These are phyloP conservation scores for Shargacucullia verbasci DNA, from an alignment of 2,888 invertebrate genomes.

Conservation along the genomic window DNA sequence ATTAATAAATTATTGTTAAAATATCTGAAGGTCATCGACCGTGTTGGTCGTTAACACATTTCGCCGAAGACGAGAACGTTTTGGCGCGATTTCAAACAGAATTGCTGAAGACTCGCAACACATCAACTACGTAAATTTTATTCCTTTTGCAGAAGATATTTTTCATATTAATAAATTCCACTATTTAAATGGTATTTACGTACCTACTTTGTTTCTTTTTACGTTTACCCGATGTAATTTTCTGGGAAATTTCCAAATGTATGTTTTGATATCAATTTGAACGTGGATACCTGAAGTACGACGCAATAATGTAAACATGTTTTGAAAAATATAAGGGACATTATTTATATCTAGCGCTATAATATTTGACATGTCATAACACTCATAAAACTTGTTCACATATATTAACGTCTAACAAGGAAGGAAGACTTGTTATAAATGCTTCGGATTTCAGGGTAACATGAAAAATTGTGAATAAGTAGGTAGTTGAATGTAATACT, in stretches of 20 bases:
- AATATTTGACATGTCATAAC: too few relatives aligned
- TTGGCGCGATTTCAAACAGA: slow-evolving; percentile 74
- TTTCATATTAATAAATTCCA: slow-evolving; percentile 45
- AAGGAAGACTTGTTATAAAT: too few relatives aligned
- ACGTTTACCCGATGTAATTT: slow-evolving; percentile 20
- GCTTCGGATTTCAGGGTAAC: too few relatives aligned
- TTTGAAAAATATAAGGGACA: background rate
- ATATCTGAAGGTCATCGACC: slow-evolving; percentile 65
- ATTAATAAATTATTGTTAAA: slow-evolving; percentile 16
- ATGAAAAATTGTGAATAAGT: too few relatives aligned
- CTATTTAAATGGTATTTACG: slow-evolving; percentile 48
- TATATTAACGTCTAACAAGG: too few relatives aligned
- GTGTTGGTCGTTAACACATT: slow-evolving; percentile 61
- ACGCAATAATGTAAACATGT: slow-evolving; percentile 10
- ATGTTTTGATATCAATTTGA: too few relatives aligned
- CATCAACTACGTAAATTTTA: slow-evolving; percentile 53
- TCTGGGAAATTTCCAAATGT: slow-evolving; percentile 6
- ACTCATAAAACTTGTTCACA: too few relatives aligned
- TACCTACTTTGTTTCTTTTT: slow-evolving; percentile 26
- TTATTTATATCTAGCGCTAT: too few relatives aligned
- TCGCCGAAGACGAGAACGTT: slow-evolving; percentile 54
- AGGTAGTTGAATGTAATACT: too few relatives aligned
- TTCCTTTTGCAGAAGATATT: slow-evolving; percentile 64
- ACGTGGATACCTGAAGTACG: slow-evolving; percentile 4
- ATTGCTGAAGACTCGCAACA: slow-evolving; percentile 12